These are phyloP conservation scores for Astyanax mexicanus DNA, from an alignment of 2,797 vertebrate genomes.

Conservation along the genomic window DNA sequence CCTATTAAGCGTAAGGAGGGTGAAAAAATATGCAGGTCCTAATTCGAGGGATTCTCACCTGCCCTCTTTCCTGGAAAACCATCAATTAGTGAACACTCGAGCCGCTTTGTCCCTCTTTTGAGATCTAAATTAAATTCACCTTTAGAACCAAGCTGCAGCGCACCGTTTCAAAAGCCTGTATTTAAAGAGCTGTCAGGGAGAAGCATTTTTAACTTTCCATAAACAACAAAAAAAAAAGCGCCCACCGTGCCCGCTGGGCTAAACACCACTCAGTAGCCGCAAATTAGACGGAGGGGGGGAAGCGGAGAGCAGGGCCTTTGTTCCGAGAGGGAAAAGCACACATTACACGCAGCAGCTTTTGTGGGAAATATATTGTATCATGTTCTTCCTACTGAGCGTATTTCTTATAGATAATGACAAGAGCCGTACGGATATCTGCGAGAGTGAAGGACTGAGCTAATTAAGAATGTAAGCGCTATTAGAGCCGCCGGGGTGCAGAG, in stretches of 20 bases:
- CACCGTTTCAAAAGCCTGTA: constrained; percentile 48
- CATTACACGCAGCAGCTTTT: constrained; percentile 66
- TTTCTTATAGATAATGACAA: constrained; percentile 67
- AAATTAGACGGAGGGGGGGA: constrained; percentile 53
- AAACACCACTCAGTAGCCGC: constrained; percentile 56
- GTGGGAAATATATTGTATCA: constrained; percentile 69
- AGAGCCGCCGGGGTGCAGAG: constrained; percentile 57
- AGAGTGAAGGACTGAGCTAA: constrained; percentile 64
- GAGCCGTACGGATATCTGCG: constrained; percentile 58
- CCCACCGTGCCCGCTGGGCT: constrained; percentile 57
- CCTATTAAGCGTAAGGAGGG: constrained; percentile 30
- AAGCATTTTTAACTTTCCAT: constrained; percentile 64
- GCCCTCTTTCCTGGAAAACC: constrained; percentile 30
- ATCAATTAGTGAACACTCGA: constrained; percentile 49
- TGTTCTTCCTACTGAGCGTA: constrained; percentile 65
- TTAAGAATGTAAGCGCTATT: constrained; percentile 62
- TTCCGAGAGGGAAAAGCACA: constrained; percentile 55
- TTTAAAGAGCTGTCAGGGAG: constrained; percentile 48
- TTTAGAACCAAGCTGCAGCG: constrained; percentile 47
- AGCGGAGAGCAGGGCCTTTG: constrained; percentile 41
- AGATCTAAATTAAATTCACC: constrained; percentile 53
- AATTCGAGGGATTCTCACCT: constrained; percentile 23
- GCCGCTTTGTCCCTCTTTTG: constrained; percentile 22
- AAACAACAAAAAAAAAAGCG: constrained; percentile 59
- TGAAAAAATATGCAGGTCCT: constrained; percentile 1